Evolutionary conservation across 2,113 vertebrate species (phyloP).

Genomic region (Athene noctua): DNA sequence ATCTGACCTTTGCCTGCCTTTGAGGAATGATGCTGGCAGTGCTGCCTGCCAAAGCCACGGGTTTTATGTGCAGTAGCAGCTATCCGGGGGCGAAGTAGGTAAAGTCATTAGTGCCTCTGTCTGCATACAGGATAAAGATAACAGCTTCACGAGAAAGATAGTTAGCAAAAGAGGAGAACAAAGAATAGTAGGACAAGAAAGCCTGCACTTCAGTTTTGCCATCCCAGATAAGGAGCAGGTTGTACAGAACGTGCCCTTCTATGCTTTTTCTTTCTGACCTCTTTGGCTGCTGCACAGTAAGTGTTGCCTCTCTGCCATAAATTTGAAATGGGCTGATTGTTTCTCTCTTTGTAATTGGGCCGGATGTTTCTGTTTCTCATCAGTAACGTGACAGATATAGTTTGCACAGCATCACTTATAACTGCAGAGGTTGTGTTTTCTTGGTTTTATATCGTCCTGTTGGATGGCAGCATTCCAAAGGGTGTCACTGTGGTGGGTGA

Average conservation of each 20-base stretch:
- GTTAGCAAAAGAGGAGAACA: not conserved
- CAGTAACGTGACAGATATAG: not conserved
- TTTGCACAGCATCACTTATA: not conserved
- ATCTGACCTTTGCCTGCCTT: not conserved
- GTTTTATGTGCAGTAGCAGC: not conserved
- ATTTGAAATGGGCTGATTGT: not conserved
- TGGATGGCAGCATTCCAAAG: not conserved
- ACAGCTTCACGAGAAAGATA: not conserved
- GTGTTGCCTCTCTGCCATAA: not conserved
- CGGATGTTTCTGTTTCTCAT: not conserved
- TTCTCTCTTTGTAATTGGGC: not conserved
- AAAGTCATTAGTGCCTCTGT: not conserved
- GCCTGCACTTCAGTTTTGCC: not conserved
- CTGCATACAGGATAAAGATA: not conserved
- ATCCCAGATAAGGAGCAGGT: not conserved
- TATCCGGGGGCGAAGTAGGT: not conserved
- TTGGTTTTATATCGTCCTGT: not conserved
- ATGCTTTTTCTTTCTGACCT: not conserved
- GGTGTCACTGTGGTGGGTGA: not conserved
- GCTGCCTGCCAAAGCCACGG: not conserved
- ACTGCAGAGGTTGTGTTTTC: not conserved
- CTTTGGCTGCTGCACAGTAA: not conserved
- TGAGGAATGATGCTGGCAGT: not conserved
- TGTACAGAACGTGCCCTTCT: not conserved
- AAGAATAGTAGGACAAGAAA: not conserved